Conservation (phyloP, 2,113 vertebrate genomes). For the Hepsetus odoe region DNA sequence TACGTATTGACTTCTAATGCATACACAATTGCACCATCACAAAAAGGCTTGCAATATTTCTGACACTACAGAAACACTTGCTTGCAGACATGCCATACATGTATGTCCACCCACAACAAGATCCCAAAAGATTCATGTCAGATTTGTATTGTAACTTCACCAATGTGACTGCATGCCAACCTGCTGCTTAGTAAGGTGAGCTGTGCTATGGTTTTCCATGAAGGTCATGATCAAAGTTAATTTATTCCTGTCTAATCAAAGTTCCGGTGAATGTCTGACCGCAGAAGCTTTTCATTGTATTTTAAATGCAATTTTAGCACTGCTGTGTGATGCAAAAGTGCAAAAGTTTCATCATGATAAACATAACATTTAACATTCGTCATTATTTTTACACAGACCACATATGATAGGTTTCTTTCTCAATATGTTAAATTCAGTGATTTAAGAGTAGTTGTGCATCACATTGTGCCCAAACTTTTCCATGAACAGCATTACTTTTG, state of each 20-base stretch:
- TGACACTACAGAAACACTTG: constrained; percentile 27
- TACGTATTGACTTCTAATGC: constrained; percentile 59
- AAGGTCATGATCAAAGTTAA: constrained; percentile 46
- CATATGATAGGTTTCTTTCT: too few relatives aligned
- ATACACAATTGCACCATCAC: constrained; percentile 44
- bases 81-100: constrained; percentile 25
- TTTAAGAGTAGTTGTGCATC: too few relatives aligned
- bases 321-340: too few relatives aligned
- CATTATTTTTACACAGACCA: too few relatives aligned
- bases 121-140: constrained; percentile 35
- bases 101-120: constrained; percentile 23
- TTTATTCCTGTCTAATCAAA: constrained; percentile 44
- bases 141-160: constrained; percentile 38
- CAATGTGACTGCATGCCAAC: constrained; percentile 32
- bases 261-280: constrained; percentile 43
- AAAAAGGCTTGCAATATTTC: constrained; percentile 32
- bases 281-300: constrained; percentile 7
- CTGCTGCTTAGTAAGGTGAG: constrained; percentile 26
- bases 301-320: too few relatives aligned
- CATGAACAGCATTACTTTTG: too few relatives aligned
- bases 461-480: too few relatives aligned
- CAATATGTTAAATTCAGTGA: too few relatives aligned
- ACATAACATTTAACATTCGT: too few relatives aligned
- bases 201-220: constrained; percentile 29
- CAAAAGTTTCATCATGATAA: too few relatives aligned